Conservation (phyloP, 2,888 invertebrate genomes). For the Meiosimyza platycephala region DNA sequence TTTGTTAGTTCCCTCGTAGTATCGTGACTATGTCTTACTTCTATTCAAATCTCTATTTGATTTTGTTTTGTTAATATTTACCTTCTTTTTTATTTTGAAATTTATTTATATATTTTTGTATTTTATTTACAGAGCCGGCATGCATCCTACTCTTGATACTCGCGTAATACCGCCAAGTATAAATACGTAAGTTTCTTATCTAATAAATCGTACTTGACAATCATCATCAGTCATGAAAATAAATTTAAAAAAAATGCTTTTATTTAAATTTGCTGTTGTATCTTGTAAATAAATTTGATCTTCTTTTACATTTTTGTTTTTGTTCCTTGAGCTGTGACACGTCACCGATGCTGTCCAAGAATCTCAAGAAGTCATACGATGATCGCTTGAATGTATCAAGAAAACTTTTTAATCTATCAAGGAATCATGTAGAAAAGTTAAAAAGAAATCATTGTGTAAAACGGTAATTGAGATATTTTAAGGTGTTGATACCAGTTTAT, state of each 20-base stretch:
- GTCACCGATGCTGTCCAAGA: slow-evolving; percentile 34
- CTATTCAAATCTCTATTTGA: too few species aligned
- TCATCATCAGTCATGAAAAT: slow-evolving; percentile 13
- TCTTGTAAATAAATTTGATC: slow-evolving; percentile 15
- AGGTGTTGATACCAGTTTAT: neutral
- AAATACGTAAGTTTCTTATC: slow-evolving; percentile 25
- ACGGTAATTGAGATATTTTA: slow-evolving; percentile 46
- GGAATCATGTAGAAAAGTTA: slow-evolving; percentile 47
- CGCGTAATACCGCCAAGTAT: slow-evolving; percentile 1
- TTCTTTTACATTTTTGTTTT: slow-evolving; percentile 30
- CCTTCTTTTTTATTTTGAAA: too few species aligned
- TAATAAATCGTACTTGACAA: neutral
- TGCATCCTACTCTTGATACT: slow-evolving; percentile 45
- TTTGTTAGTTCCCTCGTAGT: too few species aligned
- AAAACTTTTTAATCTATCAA: slow-evolving; percentile 45
- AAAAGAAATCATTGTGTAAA: slow-evolving; percentile 45
- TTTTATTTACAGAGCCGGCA: slow-evolving; percentile 45
- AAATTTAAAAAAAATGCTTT: neutral
- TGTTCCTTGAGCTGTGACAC: slow-evolving; percentile 34
- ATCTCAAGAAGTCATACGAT: slow-evolving; percentile 41
- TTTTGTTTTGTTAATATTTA: too few species aligned
- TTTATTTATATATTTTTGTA: slow-evolving; percentile 5
- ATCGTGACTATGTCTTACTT: too few species aligned
- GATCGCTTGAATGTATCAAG: slow-evolving; percentile 46
- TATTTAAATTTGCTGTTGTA: neutral